Conservation (phyloP, 2,888 invertebrate genomes). For the Lasioglossum pauxillum region DNA sequence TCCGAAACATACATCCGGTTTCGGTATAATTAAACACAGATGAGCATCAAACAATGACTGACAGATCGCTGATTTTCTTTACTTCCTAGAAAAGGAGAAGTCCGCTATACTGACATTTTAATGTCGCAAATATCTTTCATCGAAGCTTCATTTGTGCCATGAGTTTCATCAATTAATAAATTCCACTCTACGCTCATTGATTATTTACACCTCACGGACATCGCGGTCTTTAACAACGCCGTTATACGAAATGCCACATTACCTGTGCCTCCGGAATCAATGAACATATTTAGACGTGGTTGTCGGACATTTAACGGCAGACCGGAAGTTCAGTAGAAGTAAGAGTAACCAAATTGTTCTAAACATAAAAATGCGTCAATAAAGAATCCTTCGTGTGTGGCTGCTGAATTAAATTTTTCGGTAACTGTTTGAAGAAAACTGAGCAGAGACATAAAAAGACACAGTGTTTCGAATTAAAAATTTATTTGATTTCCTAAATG, state of each 20-base stretch:
- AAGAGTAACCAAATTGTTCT: not conserved
- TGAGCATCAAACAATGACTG: not conserved
- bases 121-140: not conserved
- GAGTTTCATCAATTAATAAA: not conserved
- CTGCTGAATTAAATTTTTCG: not conserved
- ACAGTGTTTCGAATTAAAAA: not conserved
- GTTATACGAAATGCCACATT: conserved; percentile 6
- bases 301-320: not conserved
- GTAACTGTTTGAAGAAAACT: not conserved
- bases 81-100: not conserved
- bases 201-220: not conserved
- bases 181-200: no score
- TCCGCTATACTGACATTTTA: not conserved
- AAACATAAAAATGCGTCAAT: not conserved
- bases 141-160: not conserved
- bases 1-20: not conserved
- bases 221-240: not conserved
- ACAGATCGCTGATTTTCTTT: not conserved
- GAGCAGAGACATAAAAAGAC: not conserved
- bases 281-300: not conserved
- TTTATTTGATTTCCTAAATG: not conserved
- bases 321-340: not conserved
- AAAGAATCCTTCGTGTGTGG: not conserved
- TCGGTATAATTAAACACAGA: not conserved
- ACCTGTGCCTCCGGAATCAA: not conserved